Evolutionary conservation across 1,140 invertebrate species (phyloP).

Genomic region (Oreohelix idahoensis): DNA sequence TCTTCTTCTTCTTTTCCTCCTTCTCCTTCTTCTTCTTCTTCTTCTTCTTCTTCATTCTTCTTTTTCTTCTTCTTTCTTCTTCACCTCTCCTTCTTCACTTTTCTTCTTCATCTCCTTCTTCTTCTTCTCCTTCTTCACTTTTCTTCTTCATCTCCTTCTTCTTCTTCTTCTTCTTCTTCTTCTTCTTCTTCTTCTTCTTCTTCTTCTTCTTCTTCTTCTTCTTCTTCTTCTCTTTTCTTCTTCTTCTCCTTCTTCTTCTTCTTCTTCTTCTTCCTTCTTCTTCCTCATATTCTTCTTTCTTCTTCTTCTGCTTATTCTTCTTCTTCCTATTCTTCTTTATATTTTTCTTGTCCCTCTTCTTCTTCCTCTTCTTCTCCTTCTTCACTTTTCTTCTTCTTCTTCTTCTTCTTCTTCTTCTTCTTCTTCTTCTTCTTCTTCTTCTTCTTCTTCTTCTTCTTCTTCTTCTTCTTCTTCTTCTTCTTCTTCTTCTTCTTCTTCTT

Average conservation of each 20-base stretch:
- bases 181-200: neutral
- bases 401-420: neutral
- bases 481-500: conserved; percentile 7
- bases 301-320: too few relatives aligned
- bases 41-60: too few relatives aligned
- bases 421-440: neutral
- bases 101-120: neutral
- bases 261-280: too few relatives aligned
- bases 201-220: neutral
- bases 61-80: neutral
- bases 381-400: neutral
- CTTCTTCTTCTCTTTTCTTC: neutral
- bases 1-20: neutral
- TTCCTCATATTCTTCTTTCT: too few relatives aligned
- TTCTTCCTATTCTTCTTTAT: too few relatives aligned
- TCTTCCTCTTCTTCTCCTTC: neutral
- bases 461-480: conserved; percentile 6
- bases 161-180: neutral
- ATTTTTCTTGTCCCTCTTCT: too few relatives aligned
- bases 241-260: neutral
- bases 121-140: neutral
- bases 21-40: neutral
- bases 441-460: conserved; percentile 6
- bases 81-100: neutral
- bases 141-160: neutral